phyloP scores from a whole-genome alignment of 2,888 invertebrate species.

The Isoperla grammatica region DNA sequence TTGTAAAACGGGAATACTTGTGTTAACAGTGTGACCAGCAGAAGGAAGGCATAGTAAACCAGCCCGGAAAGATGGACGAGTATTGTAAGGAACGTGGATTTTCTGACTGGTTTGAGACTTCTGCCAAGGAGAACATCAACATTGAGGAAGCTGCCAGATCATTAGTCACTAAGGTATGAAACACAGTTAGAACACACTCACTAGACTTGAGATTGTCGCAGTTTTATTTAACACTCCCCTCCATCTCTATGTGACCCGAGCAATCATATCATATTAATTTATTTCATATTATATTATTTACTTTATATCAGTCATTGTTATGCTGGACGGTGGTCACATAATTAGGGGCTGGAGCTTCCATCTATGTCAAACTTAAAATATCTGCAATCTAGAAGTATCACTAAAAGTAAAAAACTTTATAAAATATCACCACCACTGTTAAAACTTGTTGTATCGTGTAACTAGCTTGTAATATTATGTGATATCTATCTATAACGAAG shows the following conservation, averaged over 20 bases:
- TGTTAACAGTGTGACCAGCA: slow-evolving; percentile 76
- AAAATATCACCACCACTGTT: no score
- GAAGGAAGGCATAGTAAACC: slow-evolving; percentile 82
- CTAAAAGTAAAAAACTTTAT: no score
- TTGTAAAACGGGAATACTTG: no score
- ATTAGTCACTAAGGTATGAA: slow-evolving; percentile 79
- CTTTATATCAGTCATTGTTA: not conserved
- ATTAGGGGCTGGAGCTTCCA: no score
- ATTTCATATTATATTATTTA: slow-evolving; percentile 9
- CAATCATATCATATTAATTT: not conserved
- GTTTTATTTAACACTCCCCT: no score
- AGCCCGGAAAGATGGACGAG: slow-evolving; percentile 81
- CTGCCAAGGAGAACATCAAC: slow-evolving; percentile 93
- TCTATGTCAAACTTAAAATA: no score
- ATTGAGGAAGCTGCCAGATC: slow-evolving; percentile 92
- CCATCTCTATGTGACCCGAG: slow-evolving; percentile 4
- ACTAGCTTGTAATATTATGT: no score
- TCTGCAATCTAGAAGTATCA: no score
- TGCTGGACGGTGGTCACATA: no score
- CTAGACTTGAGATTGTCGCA: not conserved
- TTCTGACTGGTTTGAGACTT: slow-evolving; percentile 93
- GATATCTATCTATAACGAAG: no score
- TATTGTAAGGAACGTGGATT: slow-evolving; percentile 91
- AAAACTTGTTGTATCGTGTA: no score
- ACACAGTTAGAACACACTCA: not conserved